Evolutionary conservation across 2,797 vertebrate genomes (phyloP).

Genomic region (Mormyrus proboscirostris): DNA sequence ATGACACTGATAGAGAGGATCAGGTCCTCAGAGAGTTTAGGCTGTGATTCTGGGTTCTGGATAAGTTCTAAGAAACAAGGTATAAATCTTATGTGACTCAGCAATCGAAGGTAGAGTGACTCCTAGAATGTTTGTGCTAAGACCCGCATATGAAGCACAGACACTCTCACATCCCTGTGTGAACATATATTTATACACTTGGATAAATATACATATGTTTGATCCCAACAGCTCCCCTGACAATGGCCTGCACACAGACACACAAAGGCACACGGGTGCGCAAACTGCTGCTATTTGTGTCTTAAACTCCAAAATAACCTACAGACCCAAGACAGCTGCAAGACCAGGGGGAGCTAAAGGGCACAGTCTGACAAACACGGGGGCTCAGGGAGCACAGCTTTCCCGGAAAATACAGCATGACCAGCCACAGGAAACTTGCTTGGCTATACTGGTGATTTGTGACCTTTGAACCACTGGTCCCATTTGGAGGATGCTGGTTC

Average conservation of each 20-base stretch:
- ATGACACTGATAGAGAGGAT: neutral
- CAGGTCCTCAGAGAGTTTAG: neutral
- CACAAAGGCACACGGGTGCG: constrained; percentile 20
- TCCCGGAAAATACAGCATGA: neutral
- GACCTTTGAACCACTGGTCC: neutral
- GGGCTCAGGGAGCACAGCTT: neutral
- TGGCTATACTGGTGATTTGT: neutral
- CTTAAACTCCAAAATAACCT: constrained; percentile 37
- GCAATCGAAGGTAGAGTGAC: neutral
- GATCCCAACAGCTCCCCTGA: constrained; percentile 18
- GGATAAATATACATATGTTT: neutral
- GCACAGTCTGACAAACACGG: neutral
- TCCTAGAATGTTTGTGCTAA: neutral
- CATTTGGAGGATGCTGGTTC: neutral
- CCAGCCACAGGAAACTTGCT: neutral
- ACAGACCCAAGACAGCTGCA: constrained; percentile 48
- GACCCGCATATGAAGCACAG: neutral
- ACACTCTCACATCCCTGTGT: neutral
- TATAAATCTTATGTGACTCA: neutral
- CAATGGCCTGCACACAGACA: constrained; percentile 38
- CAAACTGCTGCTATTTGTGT: constrained; percentile 52
- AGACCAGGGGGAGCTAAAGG: constrained; percentile 33
- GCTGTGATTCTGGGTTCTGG: neutral
- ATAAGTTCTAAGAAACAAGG: neutral
- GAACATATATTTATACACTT: neutral